Conservation (phyloP, 2,888 invertebrate genomes). For the Drosophila yooni region DNA sequence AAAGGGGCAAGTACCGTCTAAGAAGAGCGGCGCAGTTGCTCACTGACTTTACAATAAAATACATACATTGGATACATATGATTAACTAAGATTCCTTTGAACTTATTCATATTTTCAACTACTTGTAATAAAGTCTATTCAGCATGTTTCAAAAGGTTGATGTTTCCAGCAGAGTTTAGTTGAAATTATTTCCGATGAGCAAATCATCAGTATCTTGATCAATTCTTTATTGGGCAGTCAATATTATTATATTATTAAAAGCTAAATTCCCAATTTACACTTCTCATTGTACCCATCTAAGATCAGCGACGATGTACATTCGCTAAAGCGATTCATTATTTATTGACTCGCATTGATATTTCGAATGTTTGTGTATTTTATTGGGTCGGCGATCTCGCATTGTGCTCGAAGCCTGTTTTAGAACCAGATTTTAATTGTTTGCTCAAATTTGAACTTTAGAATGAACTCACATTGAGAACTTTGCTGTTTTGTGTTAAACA, state of each 20-base stretch:
- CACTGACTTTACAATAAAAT: neutral
- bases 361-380: neutral
- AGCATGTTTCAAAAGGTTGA: neutral
- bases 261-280: neutral
- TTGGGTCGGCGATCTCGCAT: conserved; percentile 18
- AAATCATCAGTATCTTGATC: neutral
- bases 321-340: neutral
- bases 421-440: conserved; percentile 27
- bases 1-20: neutral
- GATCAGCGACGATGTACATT: neutral
- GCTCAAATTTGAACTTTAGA: neutral
- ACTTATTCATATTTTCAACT: neutral
- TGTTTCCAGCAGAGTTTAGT: neutral
- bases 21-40: neutral
- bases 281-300: neutral
- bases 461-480: neutral
- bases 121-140: neutral
- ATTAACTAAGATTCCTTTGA: neutral
- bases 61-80: neutral
- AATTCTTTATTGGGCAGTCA: neutral
- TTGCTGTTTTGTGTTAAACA: neutral
- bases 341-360: neutral
- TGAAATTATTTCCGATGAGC: too few species aligned
- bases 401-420: conserved; percentile 19
- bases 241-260: neutral